Conservation (phyloP, 1,140 invertebrate species). For the Acyrthosiphon pisum region DNA sequence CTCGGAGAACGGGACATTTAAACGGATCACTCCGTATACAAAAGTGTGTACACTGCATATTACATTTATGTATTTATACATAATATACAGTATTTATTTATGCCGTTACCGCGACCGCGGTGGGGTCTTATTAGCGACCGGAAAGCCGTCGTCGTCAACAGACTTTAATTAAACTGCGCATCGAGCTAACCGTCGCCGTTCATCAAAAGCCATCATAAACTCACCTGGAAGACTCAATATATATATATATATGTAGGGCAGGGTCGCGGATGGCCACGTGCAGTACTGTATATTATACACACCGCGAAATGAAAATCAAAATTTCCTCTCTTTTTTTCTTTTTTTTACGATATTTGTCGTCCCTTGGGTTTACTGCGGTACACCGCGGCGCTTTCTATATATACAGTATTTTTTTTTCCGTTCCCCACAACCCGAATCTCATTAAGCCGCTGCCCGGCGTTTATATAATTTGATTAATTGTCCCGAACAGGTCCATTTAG, state of each 20-base stretch:
- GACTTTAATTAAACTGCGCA: conserved; percentile 19
- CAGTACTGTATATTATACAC: neutral
- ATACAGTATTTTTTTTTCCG: neutral
- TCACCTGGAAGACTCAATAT: neutral
- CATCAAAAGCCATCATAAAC: neutral
- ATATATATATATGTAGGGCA: neutral
- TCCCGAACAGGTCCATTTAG: conserved; percentile 11
- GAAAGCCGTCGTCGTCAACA: neutral
- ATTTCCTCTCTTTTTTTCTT: neutral
- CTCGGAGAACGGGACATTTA: neutral
- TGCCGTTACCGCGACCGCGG: neutral
- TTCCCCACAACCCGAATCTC: neutral
- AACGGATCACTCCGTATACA: neutral
- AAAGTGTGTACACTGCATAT: neutral
- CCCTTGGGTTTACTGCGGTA: neutral
- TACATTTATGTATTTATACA: neutral
- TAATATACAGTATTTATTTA: neutral
- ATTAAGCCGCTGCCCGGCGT: conserved; percentile 5
- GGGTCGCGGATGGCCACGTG: neutral
- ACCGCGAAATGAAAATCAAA: neutral
- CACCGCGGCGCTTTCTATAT: neutral
- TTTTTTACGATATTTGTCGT: neutral
- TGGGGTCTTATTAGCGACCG: neutral
- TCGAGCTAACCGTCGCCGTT: neutral
- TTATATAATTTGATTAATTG: conserved; percentile 40